These are phyloP conservation scores for Heliconius himera DNA, from an alignment of 1,140 invertebrate species.

Conservation along the genomic window DNA sequence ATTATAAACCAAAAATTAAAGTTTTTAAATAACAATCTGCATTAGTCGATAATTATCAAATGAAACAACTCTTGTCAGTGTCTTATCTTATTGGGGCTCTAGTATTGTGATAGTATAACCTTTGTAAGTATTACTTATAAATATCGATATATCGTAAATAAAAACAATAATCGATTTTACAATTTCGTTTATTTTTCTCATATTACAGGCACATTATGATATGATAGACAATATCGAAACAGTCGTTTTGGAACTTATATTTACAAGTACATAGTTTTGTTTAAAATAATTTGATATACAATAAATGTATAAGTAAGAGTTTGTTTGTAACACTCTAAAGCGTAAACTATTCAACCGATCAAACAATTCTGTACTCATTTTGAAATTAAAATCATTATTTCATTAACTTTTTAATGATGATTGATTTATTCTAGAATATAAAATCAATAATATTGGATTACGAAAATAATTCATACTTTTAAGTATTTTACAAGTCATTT, in stretches of 20 bases:
- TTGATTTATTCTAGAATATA: too few species aligned
- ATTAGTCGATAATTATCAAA: background rate
- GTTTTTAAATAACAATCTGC: background rate
- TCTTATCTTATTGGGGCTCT: slow-evolving; percentile 31
- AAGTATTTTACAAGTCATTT: background rate
- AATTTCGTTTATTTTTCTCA: slow-evolving; percentile 54
- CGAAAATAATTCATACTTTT: background rate
- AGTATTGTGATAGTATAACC: slow-evolving; percentile 21
- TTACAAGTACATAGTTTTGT: slow-evolving; percentile 40
- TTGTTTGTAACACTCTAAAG: too few species aligned
- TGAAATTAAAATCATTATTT: too few species aligned
- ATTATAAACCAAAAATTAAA: background rate
- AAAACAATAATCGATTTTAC: slow-evolving; percentile 53
- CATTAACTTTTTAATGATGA: too few species aligned
- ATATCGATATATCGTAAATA: slow-evolving; percentile 38
- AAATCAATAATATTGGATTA: too few species aligned
- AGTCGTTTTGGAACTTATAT: slow-evolving; percentile 52
- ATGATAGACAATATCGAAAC: slow-evolving; percentile 45
- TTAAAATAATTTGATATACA: slow-evolving; percentile 44
- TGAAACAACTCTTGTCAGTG: slow-evolving; percentile 9
- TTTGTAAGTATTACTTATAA: slow-evolving; percentile 17
- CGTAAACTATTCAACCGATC: too few species aligned
- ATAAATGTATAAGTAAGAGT: background rate
- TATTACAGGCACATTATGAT: slow-evolving; percentile 21
- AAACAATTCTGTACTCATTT: too few species aligned